A percentile compares a stretch with the other conserved stretches of the same genome.
These are phyloP conservation scores for Drosophila meridionalis DNA, from an alignment of 2,888 invertebrate species.

Conservation along the genomic window DNA sequence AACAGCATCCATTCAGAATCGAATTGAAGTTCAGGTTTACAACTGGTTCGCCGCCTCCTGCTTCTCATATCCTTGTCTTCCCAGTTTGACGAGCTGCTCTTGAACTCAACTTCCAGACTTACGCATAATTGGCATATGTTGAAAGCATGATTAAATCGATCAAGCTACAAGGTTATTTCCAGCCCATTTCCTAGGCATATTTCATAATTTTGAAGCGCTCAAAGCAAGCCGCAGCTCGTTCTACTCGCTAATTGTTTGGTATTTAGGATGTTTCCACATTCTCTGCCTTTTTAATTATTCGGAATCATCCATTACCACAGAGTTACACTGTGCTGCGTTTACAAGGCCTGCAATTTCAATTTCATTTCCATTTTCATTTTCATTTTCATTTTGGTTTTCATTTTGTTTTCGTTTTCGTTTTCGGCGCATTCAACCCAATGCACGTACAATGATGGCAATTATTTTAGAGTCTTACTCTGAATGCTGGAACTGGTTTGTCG, in stretches of 20 bases:
- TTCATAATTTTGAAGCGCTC: background rate
- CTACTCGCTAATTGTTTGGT: background rate
- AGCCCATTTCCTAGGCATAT: background rate
- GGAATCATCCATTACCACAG: conserved; percentile 16
- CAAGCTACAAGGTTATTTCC: background rate
- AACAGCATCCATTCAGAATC: background rate
- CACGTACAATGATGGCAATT: conserved; percentile 55
- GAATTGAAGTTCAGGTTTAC: background rate
- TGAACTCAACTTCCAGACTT: background rate
- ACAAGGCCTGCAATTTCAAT: conserved; percentile 60
- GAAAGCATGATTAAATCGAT: background rate
- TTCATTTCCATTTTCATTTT: conserved; percentile 61
- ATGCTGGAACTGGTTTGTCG: conserved; percentile 52
- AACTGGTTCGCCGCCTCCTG: background rate
- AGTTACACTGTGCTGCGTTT: conserved; percentile 24
- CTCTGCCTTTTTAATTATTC: conserved; percentile 2
- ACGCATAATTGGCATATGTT: background rate
- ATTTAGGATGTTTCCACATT: background rate
- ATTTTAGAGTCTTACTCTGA: conserved; percentile 50
- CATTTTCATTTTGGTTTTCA: conserved; percentile 14
- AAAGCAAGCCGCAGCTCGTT: background rate
- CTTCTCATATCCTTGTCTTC: too few relatives aligned
- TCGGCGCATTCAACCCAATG: conserved; percentile 67
- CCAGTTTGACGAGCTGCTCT: background rate
- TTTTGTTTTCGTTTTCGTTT: conserved; percentile 42